Percentiles rank a stretch among this genome's conserved stretches.
Conservation (phyloP, 1,140 invertebrate genomes). For the Lordiphosa clarofinis region DNA sequence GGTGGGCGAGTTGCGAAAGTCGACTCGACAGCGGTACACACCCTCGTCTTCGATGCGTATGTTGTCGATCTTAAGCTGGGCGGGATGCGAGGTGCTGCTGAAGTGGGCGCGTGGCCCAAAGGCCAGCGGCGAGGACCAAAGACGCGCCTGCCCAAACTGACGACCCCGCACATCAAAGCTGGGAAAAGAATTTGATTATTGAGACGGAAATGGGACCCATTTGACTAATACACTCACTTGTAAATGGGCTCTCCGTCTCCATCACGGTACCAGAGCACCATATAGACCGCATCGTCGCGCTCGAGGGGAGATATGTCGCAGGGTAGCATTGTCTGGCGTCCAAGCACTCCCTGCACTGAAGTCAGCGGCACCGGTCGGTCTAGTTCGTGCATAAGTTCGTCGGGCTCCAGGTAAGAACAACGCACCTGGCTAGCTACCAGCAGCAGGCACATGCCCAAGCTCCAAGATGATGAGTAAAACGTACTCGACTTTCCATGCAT, state of each 20-base stretch:
- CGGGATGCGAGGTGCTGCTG: constrained; percentile 84
- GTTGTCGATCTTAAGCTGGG: constrained; percentile 86
- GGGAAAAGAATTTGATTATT: constrained; percentile 62
- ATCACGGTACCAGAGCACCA: constrained; percentile 94
- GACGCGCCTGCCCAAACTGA: constrained; percentile 85
- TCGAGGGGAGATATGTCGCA: constrained; percentile 90
- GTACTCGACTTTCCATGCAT: constrained; percentile 5
- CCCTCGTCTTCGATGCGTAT: constrained; percentile 88
- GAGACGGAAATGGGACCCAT: too few relatives aligned
- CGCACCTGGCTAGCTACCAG: constrained; percentile 20
- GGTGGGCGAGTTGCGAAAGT: constrained; percentile 92
- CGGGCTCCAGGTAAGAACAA: constrained; percentile 67
- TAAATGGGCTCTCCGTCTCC: constrained; percentile 90
- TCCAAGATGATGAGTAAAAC: constrained; percentile 14
- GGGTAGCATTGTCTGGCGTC: constrained; percentile 87
- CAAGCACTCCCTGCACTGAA: constrained; percentile 88
- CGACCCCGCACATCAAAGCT: constrained; percentile 91
- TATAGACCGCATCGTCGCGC: constrained; percentile 88
- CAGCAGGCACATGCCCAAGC: constrained; percentile 32
- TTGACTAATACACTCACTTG: constrained; percentile 82
- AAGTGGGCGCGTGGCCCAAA: constrained; percentile 89
- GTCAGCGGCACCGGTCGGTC: constrained; percentile 85
- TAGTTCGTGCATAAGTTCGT: constrained; percentile 79
- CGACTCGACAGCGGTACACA: constrained; percentile 91
- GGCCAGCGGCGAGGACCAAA: constrained; percentile 89